These are phyloP conservation scores for Spinibarbus caldwelli DNA, from an alignment of 2,797 vertebrate genomes.

Conservation along the genomic window DNA sequence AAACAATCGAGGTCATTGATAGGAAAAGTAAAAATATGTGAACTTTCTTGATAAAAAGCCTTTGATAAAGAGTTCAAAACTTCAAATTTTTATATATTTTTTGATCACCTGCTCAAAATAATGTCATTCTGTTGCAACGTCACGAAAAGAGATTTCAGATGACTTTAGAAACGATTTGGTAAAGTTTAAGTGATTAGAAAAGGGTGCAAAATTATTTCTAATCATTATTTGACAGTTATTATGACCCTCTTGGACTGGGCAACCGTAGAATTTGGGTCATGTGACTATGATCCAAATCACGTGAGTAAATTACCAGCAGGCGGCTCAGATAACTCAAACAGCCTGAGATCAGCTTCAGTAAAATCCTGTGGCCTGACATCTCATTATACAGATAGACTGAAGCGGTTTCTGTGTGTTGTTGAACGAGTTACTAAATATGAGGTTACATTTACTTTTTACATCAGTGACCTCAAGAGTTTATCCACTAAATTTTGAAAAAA, in stretches of 20 bases:
- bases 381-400: too few species aligned
- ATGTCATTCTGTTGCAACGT: not conserved
- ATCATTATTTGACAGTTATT: not conserved
- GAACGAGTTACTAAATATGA: not conserved
- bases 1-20: not conserved
- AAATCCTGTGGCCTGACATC: too few species aligned
- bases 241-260: too few species aligned
- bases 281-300: not conserved
- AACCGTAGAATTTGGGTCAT: not conserved
- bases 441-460: not conserved
- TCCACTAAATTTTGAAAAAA: not conserved
- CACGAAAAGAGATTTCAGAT: not conserved
- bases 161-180: not conserved
- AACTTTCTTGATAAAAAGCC: not conserved
- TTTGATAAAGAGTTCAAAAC: not conserved
- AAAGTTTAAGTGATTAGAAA: not conserved
- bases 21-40: not conserved
- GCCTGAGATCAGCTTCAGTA: too few species aligned
- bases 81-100: not conserved
- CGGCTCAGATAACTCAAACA: too few species aligned
- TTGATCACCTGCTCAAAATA: not conserved
- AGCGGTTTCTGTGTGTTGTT: not conserved
- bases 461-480: not conserved
- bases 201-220: not conserved
- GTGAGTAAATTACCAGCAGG: not conserved